A percentile compares a stretch with the other conserved stretches of the same genome.
phyloP scores from a whole-genome alignment of 2,113 vertebrate species.

The Corythoichthys haematopterus region DNA sequence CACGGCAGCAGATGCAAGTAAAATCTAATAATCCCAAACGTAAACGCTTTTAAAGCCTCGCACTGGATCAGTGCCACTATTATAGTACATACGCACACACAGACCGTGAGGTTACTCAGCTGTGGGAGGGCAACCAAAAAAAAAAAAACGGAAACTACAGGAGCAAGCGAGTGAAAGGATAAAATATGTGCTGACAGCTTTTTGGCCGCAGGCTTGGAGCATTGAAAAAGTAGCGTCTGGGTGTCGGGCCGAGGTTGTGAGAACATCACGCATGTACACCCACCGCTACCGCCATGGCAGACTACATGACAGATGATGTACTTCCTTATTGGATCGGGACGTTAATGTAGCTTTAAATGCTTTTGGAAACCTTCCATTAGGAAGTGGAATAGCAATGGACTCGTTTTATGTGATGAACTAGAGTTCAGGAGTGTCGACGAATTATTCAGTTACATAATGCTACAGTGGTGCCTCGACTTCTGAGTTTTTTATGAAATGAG shows the following conservation, averaged over 20 bases:
- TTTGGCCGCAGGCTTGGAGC: conserved; percentile 52
- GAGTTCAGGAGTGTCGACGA: neutral
- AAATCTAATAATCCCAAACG: conserved; percentile 6
- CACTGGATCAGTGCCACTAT: conserved; percentile 3
- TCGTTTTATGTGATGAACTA: neutral
- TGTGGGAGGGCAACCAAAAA: neutral
- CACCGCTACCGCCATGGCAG: conserved; percentile 11
- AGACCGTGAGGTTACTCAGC: conserved; percentile 14
- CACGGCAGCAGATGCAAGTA: conserved; percentile 11
- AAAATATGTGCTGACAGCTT: conserved; percentile 68
- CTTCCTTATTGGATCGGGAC: conserved; percentile 24
- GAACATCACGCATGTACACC: conserved; percentile 42
- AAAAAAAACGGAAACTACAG: conserved; percentile 41
- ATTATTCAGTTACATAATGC: neutral
- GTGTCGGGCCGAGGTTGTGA: conserved; percentile 52
- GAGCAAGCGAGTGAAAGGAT: conserved; percentile 45
- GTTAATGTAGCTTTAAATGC: conserved; percentile 17
- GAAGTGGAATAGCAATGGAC: neutral
- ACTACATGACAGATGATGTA: conserved; percentile 44
- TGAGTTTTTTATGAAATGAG: neutral
- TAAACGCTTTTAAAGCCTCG: conserved; percentile 2
- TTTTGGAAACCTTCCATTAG: conserved; percentile 5
- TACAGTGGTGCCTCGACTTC: neutral
- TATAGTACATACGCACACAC: conserved; percentile 1
- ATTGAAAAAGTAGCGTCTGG: conserved; percentile 65